These are phyloP conservation scores for Aphodius granarius DNA, from an alignment of 2,888 invertebrate genomes.

Conservation along the genomic window DNA sequence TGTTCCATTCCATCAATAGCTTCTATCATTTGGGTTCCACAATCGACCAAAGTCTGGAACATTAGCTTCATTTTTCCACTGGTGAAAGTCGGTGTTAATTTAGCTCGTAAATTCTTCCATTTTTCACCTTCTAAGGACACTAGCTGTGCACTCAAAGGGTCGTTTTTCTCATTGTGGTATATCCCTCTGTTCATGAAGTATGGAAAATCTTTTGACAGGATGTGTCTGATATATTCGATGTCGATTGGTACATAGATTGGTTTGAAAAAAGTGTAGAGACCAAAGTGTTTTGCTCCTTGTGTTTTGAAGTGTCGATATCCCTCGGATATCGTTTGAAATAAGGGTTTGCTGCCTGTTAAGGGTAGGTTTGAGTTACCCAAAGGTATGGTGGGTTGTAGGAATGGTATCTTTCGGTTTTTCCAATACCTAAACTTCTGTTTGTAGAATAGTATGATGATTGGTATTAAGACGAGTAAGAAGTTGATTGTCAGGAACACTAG, in stretches of 20 bases:
- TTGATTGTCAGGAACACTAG: neutral
- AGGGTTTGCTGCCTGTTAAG: constrained; percentile 23
- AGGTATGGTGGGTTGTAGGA: constrained; percentile 16
- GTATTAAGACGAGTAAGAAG: neutral
- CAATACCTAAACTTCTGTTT: constrained; percentile 18
- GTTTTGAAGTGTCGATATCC: constrained; percentile 32
- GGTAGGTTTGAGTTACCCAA: constrained; percentile 25
- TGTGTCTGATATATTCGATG: constrained; percentile 41
- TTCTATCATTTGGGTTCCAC: constrained; percentile 40
- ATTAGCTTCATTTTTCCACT: constrained; percentile 34
- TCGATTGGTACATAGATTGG: constrained; percentile 37
- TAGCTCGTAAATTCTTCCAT: constrained; percentile 56
- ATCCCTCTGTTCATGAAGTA: constrained; percentile 64
- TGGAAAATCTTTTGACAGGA: constrained; percentile 60
- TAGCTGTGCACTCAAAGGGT: constrained; percentile 60
- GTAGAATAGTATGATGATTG: constrained; percentile 9
- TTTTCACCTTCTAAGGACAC: constrained; percentile 58
- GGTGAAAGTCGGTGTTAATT: constrained; percentile 34
- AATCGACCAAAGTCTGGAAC: constrained; percentile 31
- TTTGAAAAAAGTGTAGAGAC: constrained; percentile 33
- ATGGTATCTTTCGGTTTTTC: constrained; percentile 9
- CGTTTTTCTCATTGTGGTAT: constrained; percentile 59
- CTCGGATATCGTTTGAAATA: neutral
- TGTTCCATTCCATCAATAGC: constrained; percentile 31
- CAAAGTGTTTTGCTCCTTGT: constrained; percentile 33